phyloP scores from a whole-genome alignment of 2,888 invertebrate species.

The Pycnomerus fuliginosus region DNA sequence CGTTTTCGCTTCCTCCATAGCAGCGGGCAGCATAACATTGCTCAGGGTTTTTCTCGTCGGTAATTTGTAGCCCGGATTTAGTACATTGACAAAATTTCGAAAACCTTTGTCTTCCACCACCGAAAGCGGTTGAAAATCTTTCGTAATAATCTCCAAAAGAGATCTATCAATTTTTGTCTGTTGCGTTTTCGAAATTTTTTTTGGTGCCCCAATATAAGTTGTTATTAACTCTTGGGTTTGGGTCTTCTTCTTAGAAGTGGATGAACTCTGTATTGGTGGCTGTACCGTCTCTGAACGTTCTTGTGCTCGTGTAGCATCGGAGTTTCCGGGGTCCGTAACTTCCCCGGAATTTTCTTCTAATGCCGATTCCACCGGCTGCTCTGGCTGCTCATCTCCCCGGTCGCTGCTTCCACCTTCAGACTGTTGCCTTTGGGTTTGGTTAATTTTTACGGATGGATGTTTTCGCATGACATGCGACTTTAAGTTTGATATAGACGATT shows the following conservation, averaged over 20 bases:
- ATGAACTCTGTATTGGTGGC: not conserved
- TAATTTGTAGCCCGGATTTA: conserved; percentile 17
- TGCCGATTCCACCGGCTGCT: not conserved
- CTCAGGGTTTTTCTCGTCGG: conserved; percentile 16
- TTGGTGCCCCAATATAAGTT: too few relatives aligned
- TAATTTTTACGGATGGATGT: not conserved
- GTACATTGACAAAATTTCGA: conserved; percentile 12
- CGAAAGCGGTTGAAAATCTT: conserved; percentile 17
- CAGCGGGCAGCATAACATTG: conserved; percentile 6
- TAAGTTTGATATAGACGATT: not conserved
- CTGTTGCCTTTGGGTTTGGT: too few relatives aligned
- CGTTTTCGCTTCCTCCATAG: conserved; percentile 6
- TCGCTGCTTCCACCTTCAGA: too few relatives aligned
- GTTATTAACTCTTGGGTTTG: not conserved
- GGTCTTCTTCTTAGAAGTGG: not conserved
- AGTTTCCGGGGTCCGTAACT: not conserved
- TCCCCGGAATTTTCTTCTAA: not conserved
- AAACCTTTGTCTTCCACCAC: conserved; percentile 21
- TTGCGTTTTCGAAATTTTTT: too few relatives aligned
- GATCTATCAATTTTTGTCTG: conserved; percentile 2
- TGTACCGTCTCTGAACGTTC: not conserved
- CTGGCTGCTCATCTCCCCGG: too few relatives aligned
- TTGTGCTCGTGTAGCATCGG: not conserved
- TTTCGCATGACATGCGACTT: not conserved
- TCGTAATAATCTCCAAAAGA: conserved; percentile 4